A percentile compares a stretch with the other conserved stretches of the same genome.
These are phyloP conservation scores for Laticauda laticaudata DNA, from an alignment of 2,113 vertebrate species.

Conservation along the genomic window DNA sequence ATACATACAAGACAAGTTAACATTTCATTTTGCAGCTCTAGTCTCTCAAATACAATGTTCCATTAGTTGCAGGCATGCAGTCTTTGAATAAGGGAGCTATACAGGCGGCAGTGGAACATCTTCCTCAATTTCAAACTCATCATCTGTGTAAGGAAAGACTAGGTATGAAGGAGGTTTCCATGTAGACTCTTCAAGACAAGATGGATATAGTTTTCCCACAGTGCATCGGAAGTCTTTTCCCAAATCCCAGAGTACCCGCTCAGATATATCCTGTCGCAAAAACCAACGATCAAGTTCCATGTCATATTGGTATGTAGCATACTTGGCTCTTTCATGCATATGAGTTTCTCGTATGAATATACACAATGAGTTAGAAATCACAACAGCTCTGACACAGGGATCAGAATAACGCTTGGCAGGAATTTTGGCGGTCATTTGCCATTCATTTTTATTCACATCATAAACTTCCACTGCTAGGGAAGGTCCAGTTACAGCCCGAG, in stretches of 20 bases:
- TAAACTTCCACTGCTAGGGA: constrained; percentile 93
- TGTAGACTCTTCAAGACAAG: constrained; percentile 93
- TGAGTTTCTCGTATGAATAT: constrained; percentile 94
- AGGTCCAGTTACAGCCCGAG: constrained; percentile 88
- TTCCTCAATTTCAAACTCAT: constrained; percentile 92
- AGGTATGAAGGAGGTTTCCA: constrained; percentile 97
- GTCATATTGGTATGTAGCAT: constrained; percentile 94
- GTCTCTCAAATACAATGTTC: constrained; percentile 53
- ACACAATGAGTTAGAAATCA: constrained; percentile 88
- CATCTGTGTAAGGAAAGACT: constrained; percentile 88
- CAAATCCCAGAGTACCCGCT: constrained; percentile 93
- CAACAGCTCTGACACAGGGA: constrained; percentile 88
- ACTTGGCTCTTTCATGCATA: constrained; percentile 92
- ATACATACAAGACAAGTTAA: constrained; percentile 69
- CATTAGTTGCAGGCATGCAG: constrained; percentile 44
- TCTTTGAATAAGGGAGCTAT: constrained; percentile 69
- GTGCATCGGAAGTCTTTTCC: constrained; percentile 94
- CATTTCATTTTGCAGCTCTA: constrained; percentile 57
- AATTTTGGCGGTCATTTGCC: constrained; percentile 90
- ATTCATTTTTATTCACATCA: constrained; percentile 92
- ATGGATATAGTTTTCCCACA: constrained; percentile 96
- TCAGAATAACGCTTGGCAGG: constrained; percentile 93
- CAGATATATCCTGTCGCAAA: constrained; percentile 89
- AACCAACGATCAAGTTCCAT: constrained; percentile 90
- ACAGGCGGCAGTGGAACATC: constrained; percentile 86